These are phyloP conservation scores for Falco columbarius DNA, from an alignment of 2,797 vertebrate genomes.

Conservation along the genomic window DNA sequence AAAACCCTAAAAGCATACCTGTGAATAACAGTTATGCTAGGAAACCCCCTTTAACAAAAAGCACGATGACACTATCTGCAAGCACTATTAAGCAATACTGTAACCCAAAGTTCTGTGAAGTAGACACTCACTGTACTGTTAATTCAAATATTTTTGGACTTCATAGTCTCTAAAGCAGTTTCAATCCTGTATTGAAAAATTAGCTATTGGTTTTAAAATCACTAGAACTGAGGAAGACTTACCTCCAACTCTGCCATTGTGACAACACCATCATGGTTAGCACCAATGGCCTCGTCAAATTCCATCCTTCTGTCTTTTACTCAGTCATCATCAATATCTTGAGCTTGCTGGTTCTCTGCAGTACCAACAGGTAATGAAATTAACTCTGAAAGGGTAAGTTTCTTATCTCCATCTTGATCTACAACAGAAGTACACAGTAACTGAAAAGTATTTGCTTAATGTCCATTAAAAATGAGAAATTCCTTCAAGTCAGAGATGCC, in stretches of 20 bases:
- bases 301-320: slow-evolving; percentile 92
- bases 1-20: neutral
- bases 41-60: neutral
- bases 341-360: slow-evolving; percentile 94
- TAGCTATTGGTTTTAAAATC: neutral
- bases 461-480: neutral
- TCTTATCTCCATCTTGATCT: slow-evolving; percentile 94
- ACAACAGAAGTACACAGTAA: neutral
- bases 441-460: neutral
- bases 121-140: fast-evolving
- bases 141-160: neutral
- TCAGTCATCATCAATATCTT: slow-evolving; percentile 95
- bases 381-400: slow-evolving; percentile 91
- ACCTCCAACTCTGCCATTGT: slow-evolving; percentile 97
- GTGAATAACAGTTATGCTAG: neutral
- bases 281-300: slow-evolving; percentile 93
- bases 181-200: neutral
- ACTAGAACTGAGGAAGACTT: neutral
- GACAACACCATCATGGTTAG: slow-evolving; percentile 86
- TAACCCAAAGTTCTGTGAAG: neutral
- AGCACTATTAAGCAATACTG: neutral
- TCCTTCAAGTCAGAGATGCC: neutral
- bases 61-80: neutral
- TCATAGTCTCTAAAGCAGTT: neutral
- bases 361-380: slow-evolving; percentile 94